phyloP scores from a whole-genome alignment of 53 echinoderm and acorn worm genomes.

The Luidia sarsii region DNA sequence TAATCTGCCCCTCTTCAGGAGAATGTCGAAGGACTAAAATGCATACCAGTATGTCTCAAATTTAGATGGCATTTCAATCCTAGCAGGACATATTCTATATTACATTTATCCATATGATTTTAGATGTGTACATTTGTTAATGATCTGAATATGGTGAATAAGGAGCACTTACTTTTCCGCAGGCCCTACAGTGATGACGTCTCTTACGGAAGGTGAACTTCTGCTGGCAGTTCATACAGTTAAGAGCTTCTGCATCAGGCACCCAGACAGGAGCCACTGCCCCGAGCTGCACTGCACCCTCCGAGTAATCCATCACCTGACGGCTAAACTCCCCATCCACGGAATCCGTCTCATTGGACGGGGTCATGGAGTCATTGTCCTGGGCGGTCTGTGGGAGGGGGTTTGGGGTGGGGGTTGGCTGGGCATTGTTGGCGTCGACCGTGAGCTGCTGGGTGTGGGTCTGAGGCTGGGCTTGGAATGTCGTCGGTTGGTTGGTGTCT shows the following conservation, averaged over 20 bases:
- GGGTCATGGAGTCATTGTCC: conserved; percentile 52
- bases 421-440: conserved; percentile 1
- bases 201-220: conserved; percentile 98
- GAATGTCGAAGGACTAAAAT: too few species aligned
- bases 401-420: conserved; percentile 1
- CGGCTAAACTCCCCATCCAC: conserved; percentile 47
- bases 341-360: conserved; percentile 56
- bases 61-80: too few species aligned
- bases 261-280: conserved; percentile 95
- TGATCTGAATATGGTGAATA: too few species aligned
- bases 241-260: conserved; percentile 82
- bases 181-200: conserved; percentile 97
- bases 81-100: too few species aligned
- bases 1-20: too few species aligned
- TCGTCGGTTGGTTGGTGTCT: not conserved
- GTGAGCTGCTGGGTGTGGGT: not conserved
- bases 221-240: conserved; percentile 82
- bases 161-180: conserved; percentile 93
- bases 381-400: conserved; percentile 3
- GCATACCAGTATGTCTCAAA: too few species aligned
- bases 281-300: conserved; percentile 68
- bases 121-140: too few species aligned
- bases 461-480: conserved; percentile 38
- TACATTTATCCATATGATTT: too few species aligned
- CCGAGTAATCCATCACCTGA: conserved; percentile 49